A percentile compares a stretch with the other conserved stretches of the same genome.
Evolutionary conservation across 2,797 vertebrate species (phyloP).

Genomic region (Molothrus aeneus): DNA sequence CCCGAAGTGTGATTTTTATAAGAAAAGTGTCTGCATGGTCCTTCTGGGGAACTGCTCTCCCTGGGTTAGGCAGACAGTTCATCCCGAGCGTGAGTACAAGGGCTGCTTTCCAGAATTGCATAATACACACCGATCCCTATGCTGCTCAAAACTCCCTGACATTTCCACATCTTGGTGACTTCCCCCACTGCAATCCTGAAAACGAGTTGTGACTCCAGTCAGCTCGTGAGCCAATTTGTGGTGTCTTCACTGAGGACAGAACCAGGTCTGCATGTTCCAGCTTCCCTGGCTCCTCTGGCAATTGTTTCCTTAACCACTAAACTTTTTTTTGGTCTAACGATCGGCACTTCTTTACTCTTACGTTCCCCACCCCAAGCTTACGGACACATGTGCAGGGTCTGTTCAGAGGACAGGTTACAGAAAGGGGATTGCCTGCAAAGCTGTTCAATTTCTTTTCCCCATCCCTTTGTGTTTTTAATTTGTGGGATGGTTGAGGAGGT

Average conservation of each 20-base stretch:
- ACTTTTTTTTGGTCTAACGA: slow-evolving; percentile 1
- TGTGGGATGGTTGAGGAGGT: not conserved
- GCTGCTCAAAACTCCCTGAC: slow-evolving; percentile 38
- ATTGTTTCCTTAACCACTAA: not conserved
- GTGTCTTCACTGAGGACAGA: not conserved
- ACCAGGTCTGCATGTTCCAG: not conserved
- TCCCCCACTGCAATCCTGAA: slow-evolving; percentile 1
- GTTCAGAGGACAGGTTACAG: not conserved
- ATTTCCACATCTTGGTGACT: slow-evolving; percentile 50
- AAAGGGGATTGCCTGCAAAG: not conserved
- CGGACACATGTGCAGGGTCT: not conserved
- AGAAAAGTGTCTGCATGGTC: not conserved
- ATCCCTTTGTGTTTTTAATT: not conserved
- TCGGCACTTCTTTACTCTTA: not conserved
- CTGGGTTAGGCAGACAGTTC: slow-evolving; percentile 19
- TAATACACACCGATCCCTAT: slow-evolving; percentile 56
- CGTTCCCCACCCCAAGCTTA: not conserved
- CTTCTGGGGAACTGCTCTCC: not conserved
- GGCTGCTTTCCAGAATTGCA: slow-evolving; percentile 58
- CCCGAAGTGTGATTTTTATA: not conserved
- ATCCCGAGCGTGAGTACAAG: not conserved
- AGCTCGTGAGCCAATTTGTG: not conserved
- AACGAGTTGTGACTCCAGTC: not conserved
- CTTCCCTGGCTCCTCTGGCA: not conserved
- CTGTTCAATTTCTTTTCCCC: not conserved